Evolutionary conservation across 2,113 vertebrate species (phyloP).

Genomic region (Phyllopteryx taeniolatus): DNA sequence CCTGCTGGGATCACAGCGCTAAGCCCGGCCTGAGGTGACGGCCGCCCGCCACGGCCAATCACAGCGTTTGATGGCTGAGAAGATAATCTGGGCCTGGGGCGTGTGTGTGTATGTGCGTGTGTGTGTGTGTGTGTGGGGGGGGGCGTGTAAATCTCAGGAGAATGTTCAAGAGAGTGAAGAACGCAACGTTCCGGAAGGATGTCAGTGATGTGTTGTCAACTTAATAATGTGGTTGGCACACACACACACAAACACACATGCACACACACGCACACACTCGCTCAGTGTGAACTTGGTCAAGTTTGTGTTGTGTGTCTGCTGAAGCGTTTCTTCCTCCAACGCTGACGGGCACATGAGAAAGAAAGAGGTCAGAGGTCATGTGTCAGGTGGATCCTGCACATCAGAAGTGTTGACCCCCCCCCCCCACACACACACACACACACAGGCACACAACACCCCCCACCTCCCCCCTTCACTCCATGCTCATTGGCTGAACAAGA

Average conservation of each 20-base stretch:
- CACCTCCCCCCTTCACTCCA: not conserved
- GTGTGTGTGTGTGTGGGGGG: not conserved
- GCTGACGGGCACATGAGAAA: not conserved
- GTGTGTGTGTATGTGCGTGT: not conserved
- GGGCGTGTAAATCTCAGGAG: not conserved
- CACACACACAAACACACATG: not conserved
- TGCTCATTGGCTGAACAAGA: conserved; percentile 6
- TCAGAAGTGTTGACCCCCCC: not conserved
- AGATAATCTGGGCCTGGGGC: not conserved
- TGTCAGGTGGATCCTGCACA: not conserved
- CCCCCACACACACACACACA: not conserved
- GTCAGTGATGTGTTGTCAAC: not conserved
- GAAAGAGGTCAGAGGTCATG: conserved; percentile 5
- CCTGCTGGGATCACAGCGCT: not conserved
- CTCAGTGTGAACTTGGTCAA: not conserved
- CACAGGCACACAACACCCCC: not conserved
- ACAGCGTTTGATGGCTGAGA: not conserved
- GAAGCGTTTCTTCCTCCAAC: not conserved
- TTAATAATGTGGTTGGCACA: not conserved
- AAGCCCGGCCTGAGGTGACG: not conserved
- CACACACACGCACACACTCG: not conserved
- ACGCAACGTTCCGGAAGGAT: not conserved
- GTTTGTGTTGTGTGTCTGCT: not conserved
- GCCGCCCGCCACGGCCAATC: not conserved
- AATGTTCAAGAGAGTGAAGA: not conserved